phyloP scores from a whole-genome alignment of 2,113 vertebrate species.

The Ardeotis arabs region DNA sequence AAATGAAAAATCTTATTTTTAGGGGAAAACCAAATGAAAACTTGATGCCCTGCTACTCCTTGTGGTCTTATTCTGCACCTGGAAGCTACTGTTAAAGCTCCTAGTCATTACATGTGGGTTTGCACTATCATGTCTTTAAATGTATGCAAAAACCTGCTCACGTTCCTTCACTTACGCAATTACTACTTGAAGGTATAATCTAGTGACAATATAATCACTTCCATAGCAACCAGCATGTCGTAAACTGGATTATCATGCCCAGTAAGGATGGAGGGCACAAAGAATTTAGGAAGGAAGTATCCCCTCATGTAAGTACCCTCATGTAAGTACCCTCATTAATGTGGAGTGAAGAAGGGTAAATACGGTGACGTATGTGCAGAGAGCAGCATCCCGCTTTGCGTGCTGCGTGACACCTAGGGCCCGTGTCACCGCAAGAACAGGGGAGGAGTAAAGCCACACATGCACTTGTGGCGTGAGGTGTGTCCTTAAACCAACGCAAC shows the following conservation, averaged over 20 bases:
- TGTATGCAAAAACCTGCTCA: not conserved
- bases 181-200: not conserved
- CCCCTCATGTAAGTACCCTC: not conserved
- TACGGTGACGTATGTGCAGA: rapidly evolving
- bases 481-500: not conserved
- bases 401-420: not conserved
- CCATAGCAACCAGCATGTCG: not conserved
- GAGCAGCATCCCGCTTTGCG: not conserved
- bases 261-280: not conserved
- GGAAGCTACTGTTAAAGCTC: not conserved
- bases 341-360: not conserved
- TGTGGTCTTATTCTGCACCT: not conserved
- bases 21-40: not conserved
- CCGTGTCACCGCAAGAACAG: rapidly evolving
- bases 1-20: not conserved
- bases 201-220: not conserved
- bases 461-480: not conserved
- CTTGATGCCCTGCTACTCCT: not conserved
- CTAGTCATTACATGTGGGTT: not conserved
- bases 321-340: not conserved
- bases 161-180: not conserved
- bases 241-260: not conserved
- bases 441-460: not conserved
- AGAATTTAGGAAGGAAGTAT: not conserved
- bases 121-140: not conserved